A percentile compares a stretch with the other conserved stretches of the same genome.
Conservation (phyloP, 2,888 invertebrate species). For the Drosophila atripex region DNA sequence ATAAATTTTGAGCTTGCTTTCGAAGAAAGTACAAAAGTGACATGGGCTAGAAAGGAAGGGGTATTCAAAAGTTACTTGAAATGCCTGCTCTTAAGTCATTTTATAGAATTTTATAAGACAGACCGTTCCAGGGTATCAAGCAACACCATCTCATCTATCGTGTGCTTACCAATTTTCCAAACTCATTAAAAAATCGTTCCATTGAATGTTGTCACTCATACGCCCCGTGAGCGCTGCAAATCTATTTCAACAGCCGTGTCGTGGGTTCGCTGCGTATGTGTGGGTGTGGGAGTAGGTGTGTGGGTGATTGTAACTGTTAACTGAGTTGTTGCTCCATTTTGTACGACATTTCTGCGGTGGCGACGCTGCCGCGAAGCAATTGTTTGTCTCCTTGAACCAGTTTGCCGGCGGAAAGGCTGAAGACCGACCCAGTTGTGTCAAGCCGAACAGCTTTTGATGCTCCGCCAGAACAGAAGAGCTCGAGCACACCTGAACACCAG, state of each 20-base stretch:
- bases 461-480: neutral
- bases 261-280: slow-evolving; percentile 7
- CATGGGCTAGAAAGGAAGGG: neutral
- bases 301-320: slow-evolving; percentile 40
- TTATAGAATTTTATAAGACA: neutral
- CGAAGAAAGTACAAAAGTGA: slow-evolving; percentile 7
- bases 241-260: slow-evolving; percentile 44
- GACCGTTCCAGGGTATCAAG: neutral
- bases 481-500: neutral
- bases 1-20: slow-evolving; percentile 15
- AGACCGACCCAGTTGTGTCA: slow-evolving; percentile 57
- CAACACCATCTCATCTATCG: slow-evolving; percentile 4
- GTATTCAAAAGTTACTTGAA: neutral
- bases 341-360: slow-evolving; percentile 67
- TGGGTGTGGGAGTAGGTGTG: slow-evolving; percentile 11
- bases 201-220: slow-evolving; percentile 58
- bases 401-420: slow-evolving; percentile 42
- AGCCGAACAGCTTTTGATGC: slow-evolving; percentile 48
- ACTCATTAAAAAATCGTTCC: slow-evolving; percentile 66
- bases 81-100: neutral
- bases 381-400: slow-evolving; percentile 77
- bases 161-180: slow-evolving; percentile 39
- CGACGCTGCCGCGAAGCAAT: slow-evolving; percentile 48
- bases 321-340: slow-evolving; percentile 50
- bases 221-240: slow-evolving; percentile 34